Base-by-base conservation (phyloP, 2,888 invertebrate genomes). In the Mythimna pallens region DNA sequence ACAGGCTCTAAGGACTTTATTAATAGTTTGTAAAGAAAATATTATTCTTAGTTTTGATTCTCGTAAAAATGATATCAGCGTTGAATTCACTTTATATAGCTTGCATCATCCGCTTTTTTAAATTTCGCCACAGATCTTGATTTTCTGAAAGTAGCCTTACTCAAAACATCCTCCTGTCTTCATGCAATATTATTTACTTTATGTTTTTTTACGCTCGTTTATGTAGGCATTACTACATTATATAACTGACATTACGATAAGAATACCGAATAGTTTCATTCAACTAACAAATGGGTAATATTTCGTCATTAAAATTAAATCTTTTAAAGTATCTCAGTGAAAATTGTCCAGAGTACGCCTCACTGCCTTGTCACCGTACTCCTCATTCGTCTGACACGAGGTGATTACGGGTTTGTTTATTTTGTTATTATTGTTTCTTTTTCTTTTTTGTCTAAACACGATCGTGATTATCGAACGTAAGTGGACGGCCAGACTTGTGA, bases 381-480 rank as follows among this genome's bases (percentile, higher is more conserved):
- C 78, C 85, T 88, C 89, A 89, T 87, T 88, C 89, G 88, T 83
- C 91, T 92, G 94, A 94, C 95, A 90, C 88, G 92, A 94, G 91
- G 93, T 95, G 95, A 95, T 96, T 96, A 95, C 91, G 91, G 87
- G 88, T 83, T 91, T 95, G 94, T 95, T 95, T 95, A 93, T 95
- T 95, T 94, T 95, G 94, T 95, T 94, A 92, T 94, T 94, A 93
- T 94, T 92, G 90, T 92, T 94, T 93, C 91, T 94, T 93, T 86
- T 68, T 92, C 91, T 94, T 93, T 78, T 94, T 95, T 95, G 95
- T 95, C 95, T 93, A 94, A 95, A 95, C 95, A 94, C 95, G 93
- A 94, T 95, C 94, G 92, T 95, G 94, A 95, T 94, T 95, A 94
- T 93, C 92, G 92, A 88, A 87, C 88, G 89, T 90, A 91, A 92